phyloP scores from a whole-genome alignment of 2,888 invertebrate genomes.

The Synanthedon myopaeformis region DNA sequence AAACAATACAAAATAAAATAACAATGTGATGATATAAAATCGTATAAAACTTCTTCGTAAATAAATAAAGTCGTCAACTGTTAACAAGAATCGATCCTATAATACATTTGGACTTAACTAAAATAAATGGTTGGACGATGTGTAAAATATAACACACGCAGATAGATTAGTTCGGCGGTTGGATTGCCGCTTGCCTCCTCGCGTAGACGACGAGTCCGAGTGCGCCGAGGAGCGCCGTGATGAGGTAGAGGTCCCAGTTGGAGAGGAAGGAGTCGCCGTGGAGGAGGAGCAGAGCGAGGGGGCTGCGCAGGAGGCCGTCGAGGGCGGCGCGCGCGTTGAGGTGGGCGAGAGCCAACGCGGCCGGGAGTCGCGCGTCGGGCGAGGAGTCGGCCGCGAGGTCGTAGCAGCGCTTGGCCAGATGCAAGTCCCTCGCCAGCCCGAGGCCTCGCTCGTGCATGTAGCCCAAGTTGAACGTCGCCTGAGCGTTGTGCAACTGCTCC shows the following conservation, averaged over 20 bases:
- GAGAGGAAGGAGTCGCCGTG: conserved; percentile 81
- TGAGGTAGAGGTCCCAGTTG: conserved; percentile 95
- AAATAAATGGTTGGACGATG: too few relatives aligned
- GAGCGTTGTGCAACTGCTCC: conserved; percentile 95
- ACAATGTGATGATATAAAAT: too few relatives aligned
- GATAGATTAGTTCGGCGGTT: too few relatives aligned
- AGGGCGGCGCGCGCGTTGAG: conserved; percentile 74
- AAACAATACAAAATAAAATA: too few relatives aligned
- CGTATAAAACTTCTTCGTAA: too few relatives aligned
- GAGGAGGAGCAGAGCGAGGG: conserved; percentile 69
- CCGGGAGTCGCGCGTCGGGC: conserved; percentile 93
- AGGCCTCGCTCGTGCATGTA: conserved; percentile 99
- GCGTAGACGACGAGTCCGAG: conserved; percentile 86
- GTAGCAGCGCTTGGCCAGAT: conserved; percentile 97
- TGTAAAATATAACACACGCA: too few relatives aligned
- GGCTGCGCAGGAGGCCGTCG: conserved; percentile 66
- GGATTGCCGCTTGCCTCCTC: conserved; percentile 65
- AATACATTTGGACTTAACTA: too few relatives aligned
- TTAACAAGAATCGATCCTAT: too few relatives aligned
- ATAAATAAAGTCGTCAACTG: too few relatives aligned
- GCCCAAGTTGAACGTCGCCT: conserved; percentile 99
- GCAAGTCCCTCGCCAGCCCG: conserved; percentile 89
- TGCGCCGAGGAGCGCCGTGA: conserved; percentile 84
- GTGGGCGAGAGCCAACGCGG: conserved; percentile 89
- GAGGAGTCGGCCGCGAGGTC: conserved; percentile 95